phyloP scores from a whole-genome alignment of 2,888 invertebrate species.

The Thera britannica region DNA sequence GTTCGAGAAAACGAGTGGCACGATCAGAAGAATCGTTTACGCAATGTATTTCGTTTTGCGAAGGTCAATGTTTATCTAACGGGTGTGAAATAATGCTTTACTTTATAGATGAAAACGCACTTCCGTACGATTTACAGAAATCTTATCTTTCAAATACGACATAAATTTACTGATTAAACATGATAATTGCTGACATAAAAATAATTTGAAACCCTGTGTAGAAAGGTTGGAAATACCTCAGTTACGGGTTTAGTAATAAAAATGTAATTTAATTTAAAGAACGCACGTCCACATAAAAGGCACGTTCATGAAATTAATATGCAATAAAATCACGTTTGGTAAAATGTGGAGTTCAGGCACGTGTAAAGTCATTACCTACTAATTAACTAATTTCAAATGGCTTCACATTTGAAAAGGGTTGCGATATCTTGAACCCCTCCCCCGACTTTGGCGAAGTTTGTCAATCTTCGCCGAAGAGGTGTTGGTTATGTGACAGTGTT shows the following conservation, averaged over 20 bases:
- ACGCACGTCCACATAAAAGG: slow-evolving; percentile 48
- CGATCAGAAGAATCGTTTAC: too few relatives aligned
- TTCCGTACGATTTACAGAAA: background rate
- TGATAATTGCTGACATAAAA: background rate
- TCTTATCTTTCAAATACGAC: background rate
- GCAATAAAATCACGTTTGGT: slow-evolving; percentile 49
- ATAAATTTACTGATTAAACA: background rate
- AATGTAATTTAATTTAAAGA: slow-evolving; percentile 22
- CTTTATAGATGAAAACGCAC: background rate
- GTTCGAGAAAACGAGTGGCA: too few relatives aligned
- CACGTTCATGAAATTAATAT: slow-evolving; percentile 44
- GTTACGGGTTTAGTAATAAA: slow-evolving; percentile 14
- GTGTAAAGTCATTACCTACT: slow-evolving; percentile 10
- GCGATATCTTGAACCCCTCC: background rate
- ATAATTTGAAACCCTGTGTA: too few relatives aligned
- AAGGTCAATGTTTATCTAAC: slow-evolving; percentile 15
- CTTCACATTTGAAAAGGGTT: slow-evolving; percentile 1
- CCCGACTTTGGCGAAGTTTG: too few relatives aligned
- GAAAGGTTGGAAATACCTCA: background rate
- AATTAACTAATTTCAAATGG: background rate
- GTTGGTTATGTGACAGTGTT: too few relatives aligned
- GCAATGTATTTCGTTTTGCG: slow-evolving; percentile 27
- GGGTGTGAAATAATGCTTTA: background rate
- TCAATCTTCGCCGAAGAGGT: too few relatives aligned
- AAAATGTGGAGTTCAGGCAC: slow-evolving; percentile 19